Evolutionary conservation across 2,113 vertebrate species (phyloP).

Genomic region (Scytalopus superciliaris): DNA sequence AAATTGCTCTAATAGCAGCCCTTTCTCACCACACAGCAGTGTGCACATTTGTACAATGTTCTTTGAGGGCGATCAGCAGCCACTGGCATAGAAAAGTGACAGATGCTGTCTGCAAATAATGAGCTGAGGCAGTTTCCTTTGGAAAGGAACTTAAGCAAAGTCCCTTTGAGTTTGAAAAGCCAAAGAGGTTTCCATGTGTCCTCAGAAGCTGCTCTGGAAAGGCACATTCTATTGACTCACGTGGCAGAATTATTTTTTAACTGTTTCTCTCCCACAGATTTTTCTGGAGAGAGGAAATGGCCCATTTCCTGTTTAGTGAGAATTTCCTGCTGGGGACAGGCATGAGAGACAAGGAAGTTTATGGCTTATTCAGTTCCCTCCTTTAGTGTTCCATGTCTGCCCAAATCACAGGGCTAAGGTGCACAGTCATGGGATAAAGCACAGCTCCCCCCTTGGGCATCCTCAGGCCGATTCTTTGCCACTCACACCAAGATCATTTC

Average conservation of each 20-base stretch:
- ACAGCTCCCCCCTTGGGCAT: not conserved
- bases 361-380: not conserved
- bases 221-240: not conserved
- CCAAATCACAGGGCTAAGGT: not conserved
- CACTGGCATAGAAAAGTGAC: constrained; percentile 54
- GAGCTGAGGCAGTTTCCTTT: constrained; percentile 54
- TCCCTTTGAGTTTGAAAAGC: constrained; percentile 49
- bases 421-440: rapidly evolving
- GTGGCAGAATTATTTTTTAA: not conserved
- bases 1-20: constrained; percentile 66
- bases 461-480: not conserved
- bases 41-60: constrained; percentile 45
- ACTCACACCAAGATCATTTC: not conserved
- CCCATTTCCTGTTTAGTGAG: not conserved
- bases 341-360: not conserved
- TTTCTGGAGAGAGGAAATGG: not conserved
- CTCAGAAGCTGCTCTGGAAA: not conserved
- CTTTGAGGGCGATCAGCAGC: constrained; percentile 53
- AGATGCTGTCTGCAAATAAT: constrained; percentile 71
- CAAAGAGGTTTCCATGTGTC: not conserved
- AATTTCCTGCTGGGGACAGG: not conserved
- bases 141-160: constrained; percentile 50
- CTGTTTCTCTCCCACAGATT: not conserved
- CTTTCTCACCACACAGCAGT: constrained; percentile 57
- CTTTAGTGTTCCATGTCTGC: not conserved